These are phyloP conservation scores for Ranitomeya imitator DNA, from an alignment of 2,113 vertebrate species.

Conservation along the genomic window DNA sequence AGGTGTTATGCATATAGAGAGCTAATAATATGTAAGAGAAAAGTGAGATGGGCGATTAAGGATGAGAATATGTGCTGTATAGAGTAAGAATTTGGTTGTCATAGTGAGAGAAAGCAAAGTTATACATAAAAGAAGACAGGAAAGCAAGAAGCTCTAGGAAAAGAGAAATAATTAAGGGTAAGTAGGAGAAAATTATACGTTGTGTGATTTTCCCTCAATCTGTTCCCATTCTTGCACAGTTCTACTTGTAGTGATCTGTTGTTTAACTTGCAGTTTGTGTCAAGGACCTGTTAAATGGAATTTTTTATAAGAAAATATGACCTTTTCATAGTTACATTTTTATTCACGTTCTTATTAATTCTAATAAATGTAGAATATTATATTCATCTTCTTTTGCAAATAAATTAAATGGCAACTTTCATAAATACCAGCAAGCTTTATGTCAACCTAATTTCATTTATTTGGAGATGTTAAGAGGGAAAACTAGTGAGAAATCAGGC, in stretches of 20 bases:
- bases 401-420: not conserved
- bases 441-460: not conserved
- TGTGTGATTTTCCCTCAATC: constrained; percentile 2
- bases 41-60: constrained; percentile 26
- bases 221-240: constrained; percentile 1
- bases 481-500: not conserved
- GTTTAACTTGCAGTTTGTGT: not conserved
- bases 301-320: constrained; percentile 11
- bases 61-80: not conserved
- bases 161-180: constrained; percentile 25
- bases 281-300: not conserved
- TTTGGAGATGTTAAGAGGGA: not conserved
- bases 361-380: not conserved
- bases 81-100: constrained; percentile 25
- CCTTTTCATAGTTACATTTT: not conserved
- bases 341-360: not conserved
- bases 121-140: not conserved
- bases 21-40: constrained; percentile 27
- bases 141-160: not conserved
- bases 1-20: constrained; percentile 35
- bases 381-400: not conserved
- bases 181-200: constrained; percentile 16
- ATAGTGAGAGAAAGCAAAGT: constrained; percentile 10
- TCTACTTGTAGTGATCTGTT: not conserved
- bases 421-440: not conserved